Conservation (phyloP, 2,113 vertebrate genomes). For the Lontra canadensis region DNA sequence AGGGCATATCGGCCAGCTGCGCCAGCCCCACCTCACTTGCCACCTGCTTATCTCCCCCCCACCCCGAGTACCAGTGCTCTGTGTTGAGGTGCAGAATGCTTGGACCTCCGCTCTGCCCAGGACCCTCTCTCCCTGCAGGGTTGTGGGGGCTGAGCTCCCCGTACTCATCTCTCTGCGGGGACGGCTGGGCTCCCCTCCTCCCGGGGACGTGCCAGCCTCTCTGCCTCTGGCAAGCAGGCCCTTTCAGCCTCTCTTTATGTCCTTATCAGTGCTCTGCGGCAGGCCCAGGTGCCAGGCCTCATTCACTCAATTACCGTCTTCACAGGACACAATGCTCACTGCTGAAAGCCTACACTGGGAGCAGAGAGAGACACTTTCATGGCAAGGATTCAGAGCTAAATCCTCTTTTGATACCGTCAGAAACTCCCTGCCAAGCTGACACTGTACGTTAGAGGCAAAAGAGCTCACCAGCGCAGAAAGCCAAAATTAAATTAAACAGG, state of each 20-base stretch:
- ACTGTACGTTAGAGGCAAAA: constrained; percentile 74
- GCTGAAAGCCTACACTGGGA: constrained; percentile 31
- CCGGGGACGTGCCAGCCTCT: neutral
- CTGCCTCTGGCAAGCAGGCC: constrained; percentile 74
- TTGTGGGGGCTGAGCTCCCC: neutral
- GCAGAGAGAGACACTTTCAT: constrained; percentile 74
- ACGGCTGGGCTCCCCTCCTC: neutral
- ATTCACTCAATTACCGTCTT: constrained; percentile 73
- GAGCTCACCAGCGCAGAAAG: constrained; percentile 76
- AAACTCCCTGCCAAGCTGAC: constrained; percentile 83
- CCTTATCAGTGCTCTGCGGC: constrained; percentile 70
- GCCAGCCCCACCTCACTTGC: neutral
- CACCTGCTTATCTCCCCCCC: neutral
- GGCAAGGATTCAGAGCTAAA: constrained; percentile 76
- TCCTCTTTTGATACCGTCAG: constrained; percentile 78
- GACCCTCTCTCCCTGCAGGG: neutral
- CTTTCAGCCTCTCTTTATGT: constrained; percentile 73
- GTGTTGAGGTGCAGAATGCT: neutral
- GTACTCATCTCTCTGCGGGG: neutral
- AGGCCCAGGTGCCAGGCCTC: constrained; percentile 66
- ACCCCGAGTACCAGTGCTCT: rapidly evolving
- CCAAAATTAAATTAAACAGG: constrained; percentile 85
- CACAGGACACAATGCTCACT: constrained; percentile 73
- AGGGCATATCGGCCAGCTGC: neutral
- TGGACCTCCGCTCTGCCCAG: neutral